These are phyloP conservation scores for Melanotaenia nigrans DNA, from an alignment of 2,797 vertebrate genomes.

Conservation along the genomic window DNA sequence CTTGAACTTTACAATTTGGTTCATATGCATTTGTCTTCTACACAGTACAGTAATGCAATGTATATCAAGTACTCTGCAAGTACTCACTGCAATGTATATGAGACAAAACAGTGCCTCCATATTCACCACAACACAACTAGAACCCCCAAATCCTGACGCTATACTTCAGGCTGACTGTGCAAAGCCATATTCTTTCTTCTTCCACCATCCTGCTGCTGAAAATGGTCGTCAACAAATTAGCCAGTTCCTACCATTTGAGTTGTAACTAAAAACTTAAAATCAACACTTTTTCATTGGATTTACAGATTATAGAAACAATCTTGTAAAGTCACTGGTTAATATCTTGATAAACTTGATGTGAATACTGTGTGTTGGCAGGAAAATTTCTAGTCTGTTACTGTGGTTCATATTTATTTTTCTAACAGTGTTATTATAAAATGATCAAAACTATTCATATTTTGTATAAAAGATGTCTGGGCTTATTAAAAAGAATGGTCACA, in stretches of 20 bases:
- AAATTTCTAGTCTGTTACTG: background rate
- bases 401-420: too few relatives aligned
- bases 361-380: background rate
- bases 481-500: slow-evolving; percentile 8
- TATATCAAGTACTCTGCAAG: background rate
- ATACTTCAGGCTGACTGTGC: background rate
- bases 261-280: too few relatives aligned
- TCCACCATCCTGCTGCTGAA: slow-evolving; percentile 1
- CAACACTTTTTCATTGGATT: background rate
- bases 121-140: too few relatives aligned
- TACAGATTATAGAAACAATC: background rate
- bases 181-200: background rate
- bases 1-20: background rate
- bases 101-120: background rate
- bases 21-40: background rate
- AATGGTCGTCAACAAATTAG: background rate
- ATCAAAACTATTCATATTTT: background rate
- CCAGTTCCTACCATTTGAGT: background rate
- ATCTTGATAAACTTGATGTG: background rate
- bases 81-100: background rate
- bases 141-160: too few relatives aligned
- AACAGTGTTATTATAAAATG: too few relatives aligned
- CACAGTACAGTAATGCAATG: background rate
- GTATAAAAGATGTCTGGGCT: background rate
- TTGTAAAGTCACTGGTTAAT: too few relatives aligned